Evolutionary conservation across 92 coral and sea anemone genomes (phyloP), one percentile per base, ranked within the genome.

Genomic region (Porites cylindrica): DNA sequence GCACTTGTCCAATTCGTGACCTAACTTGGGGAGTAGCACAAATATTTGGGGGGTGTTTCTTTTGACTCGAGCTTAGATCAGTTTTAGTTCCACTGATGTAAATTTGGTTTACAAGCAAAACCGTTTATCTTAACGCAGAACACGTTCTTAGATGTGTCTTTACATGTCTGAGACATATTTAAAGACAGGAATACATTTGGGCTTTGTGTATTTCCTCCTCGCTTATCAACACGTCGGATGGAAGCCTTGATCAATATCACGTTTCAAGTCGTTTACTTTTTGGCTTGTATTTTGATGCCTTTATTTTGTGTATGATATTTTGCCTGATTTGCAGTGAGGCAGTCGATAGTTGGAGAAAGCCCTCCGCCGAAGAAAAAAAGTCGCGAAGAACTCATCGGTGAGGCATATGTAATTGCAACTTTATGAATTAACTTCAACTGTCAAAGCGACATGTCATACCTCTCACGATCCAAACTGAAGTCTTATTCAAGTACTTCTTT

Each of bases 121-220:
- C 23, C 9, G 69, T 23, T 47, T 60, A 51, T 51, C 59, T 51
- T 23, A 83, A 66, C 21, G 51, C 50, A 61, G 80, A 62, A 23
- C 7, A 65, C 51, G 63, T 19, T 50, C 11, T 51, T 16, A 72
- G 18, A 7, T 8, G 63, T 51, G 29, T 63, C 61, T 47, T 20
- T 72, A 43, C 47, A 38, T 83, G 29, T 62, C 20, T 17, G 62
- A 4, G 73, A 64, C 66, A 23, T 11, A 73, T 62, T 73, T 65
- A 38, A 63, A 20, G 64, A 66, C 51, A 65, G 24, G 61, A 73
- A 43, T 61, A 7, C 21, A 4, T 58, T 69, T 51, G 63, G 11
- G 38, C 69, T 26, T 21, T 38, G 47, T 50, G 1, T 87, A 90
- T 90, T 90, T 90, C 93, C 93, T 88, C 89, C 86, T 8, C 17